phyloP scores from a whole-genome alignment of 2,888 invertebrate genomes.

The Lacanobia oleracea region DNA sequence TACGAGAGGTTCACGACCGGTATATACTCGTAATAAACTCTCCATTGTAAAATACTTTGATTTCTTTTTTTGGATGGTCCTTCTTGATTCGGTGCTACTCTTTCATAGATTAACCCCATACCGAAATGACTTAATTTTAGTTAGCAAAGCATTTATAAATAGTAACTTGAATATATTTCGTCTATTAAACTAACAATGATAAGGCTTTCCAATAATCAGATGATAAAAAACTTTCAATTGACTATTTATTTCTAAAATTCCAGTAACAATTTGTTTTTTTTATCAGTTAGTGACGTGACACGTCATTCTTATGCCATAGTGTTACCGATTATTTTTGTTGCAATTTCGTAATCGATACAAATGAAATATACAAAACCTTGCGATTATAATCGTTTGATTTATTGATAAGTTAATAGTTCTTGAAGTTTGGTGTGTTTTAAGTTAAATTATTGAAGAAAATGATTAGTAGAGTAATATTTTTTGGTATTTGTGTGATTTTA shows the following conservation, averaged over 20 bases:
- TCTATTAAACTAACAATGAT: slow-evolving; percentile 11
- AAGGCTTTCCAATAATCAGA: slow-evolving; percentile 19
- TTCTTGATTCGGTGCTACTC: neutral
- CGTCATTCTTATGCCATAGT: slow-evolving; percentile 39
- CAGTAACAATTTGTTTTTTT: slow-evolving; percentile 36
- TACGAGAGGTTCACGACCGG: too few species aligned
- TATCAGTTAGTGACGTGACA: slow-evolving; percentile 43
- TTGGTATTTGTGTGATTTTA: slow-evolving; percentile 57
- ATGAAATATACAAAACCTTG: slow-evolving; percentile 69
- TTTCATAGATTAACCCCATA: neutral
- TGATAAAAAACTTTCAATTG: slow-evolving; percentile 21
- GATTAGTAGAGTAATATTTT: slow-evolving; percentile 49
- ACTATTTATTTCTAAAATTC: slow-evolving; percentile 13
- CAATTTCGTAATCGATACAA: slow-evolving; percentile 69
- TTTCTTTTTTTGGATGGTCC: neutral
- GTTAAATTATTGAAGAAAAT: slow-evolving; percentile 57
- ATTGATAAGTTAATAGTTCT: slow-evolving; percentile 67
- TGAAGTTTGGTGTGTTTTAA: slow-evolving; percentile 60
- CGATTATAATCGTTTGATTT: slow-evolving; percentile 62
- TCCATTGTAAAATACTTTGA: too few species aligned
- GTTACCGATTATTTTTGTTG: slow-evolving; percentile 60
- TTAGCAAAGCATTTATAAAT: neutral
- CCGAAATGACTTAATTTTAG: neutral
- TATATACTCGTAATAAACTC: too few species aligned
- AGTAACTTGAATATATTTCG: neutral